Evolutionary conservation across 53 echinoderm and acorn worm genomes (phyloP), one percentile per base, ranked within the genome.

Genomic region (Hippasteria phrygiana): DNA sequence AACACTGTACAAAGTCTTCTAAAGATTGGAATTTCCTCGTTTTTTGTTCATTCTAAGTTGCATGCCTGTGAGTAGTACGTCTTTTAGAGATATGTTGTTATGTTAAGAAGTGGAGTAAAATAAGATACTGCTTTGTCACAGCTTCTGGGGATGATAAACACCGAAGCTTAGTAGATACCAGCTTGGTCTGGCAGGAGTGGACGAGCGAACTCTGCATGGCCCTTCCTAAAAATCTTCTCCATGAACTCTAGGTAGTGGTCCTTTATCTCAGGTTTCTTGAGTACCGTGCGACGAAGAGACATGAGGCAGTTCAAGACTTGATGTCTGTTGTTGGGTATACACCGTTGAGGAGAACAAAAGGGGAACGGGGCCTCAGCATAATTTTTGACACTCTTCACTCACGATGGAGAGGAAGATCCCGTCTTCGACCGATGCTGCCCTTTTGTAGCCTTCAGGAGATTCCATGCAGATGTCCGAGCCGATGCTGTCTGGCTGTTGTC

Each of bases 121-220:
- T 59, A 87, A 74, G 66, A 74, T 45, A 22, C 88, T 87, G 59
- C 59, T 88, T 53, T 87, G 55, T 17, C 74, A 55, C 38, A 55
- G 38, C 31, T 87, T 87, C 43, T 64, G 27, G 2, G 74, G 87
- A 41, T 74, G 87, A 22, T 87, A 87, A 22, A 87, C 74, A 2
- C 87, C 87, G 74, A 74, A 87, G 28, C 73, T 55, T 56, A 78
- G 88, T n/a, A 88, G 41, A 26, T 65, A 88, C 88, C 88, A 88
- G n/a, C 88, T 66, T 66, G 45, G 18, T 43, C 62, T 55, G 62
- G 54, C 67, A 75, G 45, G 51, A 85, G 86, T 71, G 48, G 43
- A n/a, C 50, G 42, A 39, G 74, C 87, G 55, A 53, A 4, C 33
- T 87, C 74, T 40, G 87, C 87, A 74, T 87, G 73, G 5, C 74